Conservation (phyloP, 2,113 vertebrate species). For the Zosterops japonicus region DNA sequence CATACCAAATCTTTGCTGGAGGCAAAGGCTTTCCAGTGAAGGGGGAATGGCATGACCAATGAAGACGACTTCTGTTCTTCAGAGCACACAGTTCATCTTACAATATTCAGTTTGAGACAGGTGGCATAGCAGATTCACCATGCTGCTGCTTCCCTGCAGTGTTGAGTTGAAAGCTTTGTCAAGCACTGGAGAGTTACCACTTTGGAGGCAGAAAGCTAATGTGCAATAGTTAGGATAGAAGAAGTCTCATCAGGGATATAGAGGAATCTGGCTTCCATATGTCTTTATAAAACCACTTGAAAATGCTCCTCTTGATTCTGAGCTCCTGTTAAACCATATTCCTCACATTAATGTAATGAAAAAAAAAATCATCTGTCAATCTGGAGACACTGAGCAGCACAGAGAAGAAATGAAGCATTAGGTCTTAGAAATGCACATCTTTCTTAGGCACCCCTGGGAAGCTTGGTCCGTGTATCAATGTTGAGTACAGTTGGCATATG, state of each 20-base stretch:
- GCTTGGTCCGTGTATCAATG: not conserved
- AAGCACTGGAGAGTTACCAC: not conserved
- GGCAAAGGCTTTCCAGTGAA: not conserved
- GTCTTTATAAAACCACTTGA: constrained; percentile 24
- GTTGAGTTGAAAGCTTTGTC: constrained; percentile 14
- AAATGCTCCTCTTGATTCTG: not conserved
- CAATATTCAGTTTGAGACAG: constrained; percentile 10
- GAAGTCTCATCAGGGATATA: not conserved
- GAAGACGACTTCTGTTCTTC: not conserved
- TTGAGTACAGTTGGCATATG: not conserved
- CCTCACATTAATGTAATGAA: not conserved
- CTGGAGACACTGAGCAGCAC: not conserved
- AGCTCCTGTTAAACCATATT: not conserved
- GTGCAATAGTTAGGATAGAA: not conserved
- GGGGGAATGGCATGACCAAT: not conserved
- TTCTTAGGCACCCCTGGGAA: constrained; percentile 12
- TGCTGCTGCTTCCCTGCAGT: not conserved
- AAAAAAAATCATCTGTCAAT: not conserved
- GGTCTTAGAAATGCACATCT: not conserved
- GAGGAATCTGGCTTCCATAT: not conserved
- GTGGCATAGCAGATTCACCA: not conserved
- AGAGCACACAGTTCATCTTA: not conserved
- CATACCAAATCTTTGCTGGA: not conserved
- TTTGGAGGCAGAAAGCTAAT: not conserved
- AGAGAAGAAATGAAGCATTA: not conserved